Conservation (phyloP, 2,888 invertebrate genomes). For the Hydropsyche betteni region DNA sequence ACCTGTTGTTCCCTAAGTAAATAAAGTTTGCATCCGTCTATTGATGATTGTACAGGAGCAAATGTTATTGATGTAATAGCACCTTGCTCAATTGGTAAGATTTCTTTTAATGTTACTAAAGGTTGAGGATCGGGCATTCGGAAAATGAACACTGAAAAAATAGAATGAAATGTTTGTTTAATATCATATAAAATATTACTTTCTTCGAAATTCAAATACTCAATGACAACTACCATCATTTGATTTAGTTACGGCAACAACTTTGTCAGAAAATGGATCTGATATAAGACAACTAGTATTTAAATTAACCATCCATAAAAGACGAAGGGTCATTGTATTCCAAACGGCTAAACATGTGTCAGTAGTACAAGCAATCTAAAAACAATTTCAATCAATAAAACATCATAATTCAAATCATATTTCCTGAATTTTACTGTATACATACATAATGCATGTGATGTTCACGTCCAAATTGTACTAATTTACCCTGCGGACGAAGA, state of each 20-base stretch:
- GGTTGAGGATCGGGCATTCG: constrained; percentile 61
- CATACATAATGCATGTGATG: constrained; percentile 65
- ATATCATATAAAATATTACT: no score
- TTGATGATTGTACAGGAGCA: constrained; percentile 55
- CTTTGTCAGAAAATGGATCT: constrained; percentile 72
- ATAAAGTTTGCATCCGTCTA: constrained; percentile 58
- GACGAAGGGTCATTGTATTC: constrained; percentile 75
- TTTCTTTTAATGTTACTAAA: constrained; percentile 56
- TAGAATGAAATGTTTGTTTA: constrained; percentile 23
- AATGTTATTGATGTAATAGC: constrained; percentile 61
- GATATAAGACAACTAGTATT: constrained; percentile 58
- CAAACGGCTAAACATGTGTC: constrained; percentile 71
- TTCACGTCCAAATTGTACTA: constrained; percentile 61
- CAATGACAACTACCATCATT: constrained; percentile 68
- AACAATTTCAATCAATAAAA: constrained; percentile 24
- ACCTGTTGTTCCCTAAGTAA: constrained; percentile 60
- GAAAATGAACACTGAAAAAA: constrained; percentile 62
- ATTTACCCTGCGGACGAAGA: constrained; percentile 60
- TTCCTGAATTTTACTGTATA: constrained; percentile 46
- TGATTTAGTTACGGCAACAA: constrained; percentile 73
- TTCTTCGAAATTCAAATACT: background rate
- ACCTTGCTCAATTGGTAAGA: constrained; percentile 58
- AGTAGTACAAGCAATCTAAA: constrained; percentile 65
- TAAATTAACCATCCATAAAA: constrained; percentile 73
- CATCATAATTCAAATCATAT: background rate